Evolutionary conservation across 2,888 invertebrate species (phyloP), one percentile per base, ranked within the genome.

Genomic region (Hermodice carunculata): DNA sequence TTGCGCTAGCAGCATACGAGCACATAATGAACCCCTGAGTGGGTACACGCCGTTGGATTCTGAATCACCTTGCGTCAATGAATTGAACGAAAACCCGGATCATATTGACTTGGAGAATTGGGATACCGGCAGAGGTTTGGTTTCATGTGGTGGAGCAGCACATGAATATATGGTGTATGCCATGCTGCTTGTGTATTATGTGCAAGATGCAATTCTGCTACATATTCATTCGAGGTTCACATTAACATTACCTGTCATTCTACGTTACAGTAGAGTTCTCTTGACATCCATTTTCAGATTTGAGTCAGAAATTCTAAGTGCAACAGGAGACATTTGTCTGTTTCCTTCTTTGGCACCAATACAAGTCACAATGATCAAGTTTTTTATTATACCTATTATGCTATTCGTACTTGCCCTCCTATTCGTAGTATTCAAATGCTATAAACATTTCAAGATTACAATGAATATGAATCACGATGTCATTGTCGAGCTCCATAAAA

Each of bases 171-270:
- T 66, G 6, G 65, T 69, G 44, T 73, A 67, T 57, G 64, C 73
- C 42, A 73, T 73, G 32, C 73, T 73, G 26, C 62, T 73, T 17
- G 61, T 71, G 51, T 73, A 73, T 43, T 73, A 72, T 60, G 73
- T 73, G 57, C 73, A 73, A 43, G 72, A 72, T 43, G 67, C 72
- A 6, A 34, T 56, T 26, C 61, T 72, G 46, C 64, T 72, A 19
- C 60, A 67, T 42, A 51, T 71, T 14, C 65, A 66, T 51, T 64
- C 64, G 1, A 57, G 54, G 3, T 52, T 31, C 26, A 42, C 44
- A 1, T 37, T 32, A 17, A 26, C 49, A n/a, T 66, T 67, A 32
- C 22, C 34, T n/a, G 54, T 48, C 32, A 32, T 22, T 8, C 37
- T 52, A 51, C 31, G 51, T 24, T 34, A 57, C 19, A 32, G 69